phyloP scores from a whole-genome alignment of 1,140 invertebrate genomes.

The Zaprionus kolodkinae region DNA sequence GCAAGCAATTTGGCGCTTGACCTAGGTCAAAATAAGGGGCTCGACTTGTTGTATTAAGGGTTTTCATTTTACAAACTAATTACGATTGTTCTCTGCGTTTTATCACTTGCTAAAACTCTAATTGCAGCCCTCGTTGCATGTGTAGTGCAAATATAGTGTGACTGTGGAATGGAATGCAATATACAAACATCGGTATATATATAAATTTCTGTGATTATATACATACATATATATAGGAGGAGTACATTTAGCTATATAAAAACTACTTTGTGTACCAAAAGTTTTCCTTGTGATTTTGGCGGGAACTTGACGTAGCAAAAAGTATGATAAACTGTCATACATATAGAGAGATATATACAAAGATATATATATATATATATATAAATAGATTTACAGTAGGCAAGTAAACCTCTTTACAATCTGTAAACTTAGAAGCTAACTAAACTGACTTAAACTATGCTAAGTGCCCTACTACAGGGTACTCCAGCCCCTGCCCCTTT shows the following conservation, averaged over 20 bases:
- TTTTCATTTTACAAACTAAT: background rate
- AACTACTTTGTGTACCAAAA: slow-evolving; percentile 11
- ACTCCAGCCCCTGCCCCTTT: background rate
- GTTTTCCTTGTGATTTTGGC: slow-evolving; percentile 32
- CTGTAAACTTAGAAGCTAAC: slow-evolving; percentile 36
- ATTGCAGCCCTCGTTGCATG: slow-evolving; percentile 41
- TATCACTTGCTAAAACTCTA: slow-evolving; percentile 7
- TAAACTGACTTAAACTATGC: slow-evolving; percentile 51
- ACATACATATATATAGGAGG: background rate
- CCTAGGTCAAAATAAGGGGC: background rate
- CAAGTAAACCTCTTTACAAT: background rate
- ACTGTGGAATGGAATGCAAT: slow-evolving; percentile 14
- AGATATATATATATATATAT: background rate
- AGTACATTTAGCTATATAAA: background rate
- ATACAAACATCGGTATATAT: slow-evolving; percentile 7
- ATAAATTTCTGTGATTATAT: slow-evolving; percentile 7
- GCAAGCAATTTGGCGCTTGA: background rate
- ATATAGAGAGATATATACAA: slow-evolving; percentile 9
- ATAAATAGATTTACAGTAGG: background rate
- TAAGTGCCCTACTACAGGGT: slow-evolving; percentile 32
- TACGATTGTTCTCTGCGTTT: background rate
- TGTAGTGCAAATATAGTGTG: slow-evolving; percentile 36
- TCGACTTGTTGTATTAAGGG: background rate
- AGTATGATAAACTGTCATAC: slow-evolving; percentile 13
- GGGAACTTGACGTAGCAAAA: slow-evolving; percentile 29